These are phyloP conservation scores for Pantherophis guttatus DNA, from an alignment of 2,113 vertebrate genomes.

Conservation along the genomic window DNA sequence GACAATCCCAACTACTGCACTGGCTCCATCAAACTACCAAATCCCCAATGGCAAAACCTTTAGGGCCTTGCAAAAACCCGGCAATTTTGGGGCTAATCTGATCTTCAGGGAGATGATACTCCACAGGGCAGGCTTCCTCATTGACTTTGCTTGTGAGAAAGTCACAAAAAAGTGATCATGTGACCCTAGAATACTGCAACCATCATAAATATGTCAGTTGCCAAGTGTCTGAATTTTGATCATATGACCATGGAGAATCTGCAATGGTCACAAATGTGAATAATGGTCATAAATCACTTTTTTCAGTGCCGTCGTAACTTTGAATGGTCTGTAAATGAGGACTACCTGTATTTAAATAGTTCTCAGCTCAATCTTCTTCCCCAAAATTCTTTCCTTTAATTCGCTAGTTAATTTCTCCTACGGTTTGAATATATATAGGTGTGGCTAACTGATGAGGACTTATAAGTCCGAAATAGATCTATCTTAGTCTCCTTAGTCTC, in stretches of 20 bases:
- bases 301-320: no score
- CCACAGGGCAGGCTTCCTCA: neutral
- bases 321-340: no score
- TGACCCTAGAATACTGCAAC: neutral
- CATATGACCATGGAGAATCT: no score
- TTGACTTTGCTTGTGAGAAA: neutral
- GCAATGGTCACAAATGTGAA: no score
- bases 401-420: neutral
- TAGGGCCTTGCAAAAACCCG: neutral
- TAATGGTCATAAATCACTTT: no score
- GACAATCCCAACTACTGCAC: no score
- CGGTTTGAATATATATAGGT: neutral
- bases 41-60: neutral
- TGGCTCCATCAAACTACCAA: neutral
- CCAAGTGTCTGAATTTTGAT: no score
- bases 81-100: neutral
- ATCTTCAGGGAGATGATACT: neutral
- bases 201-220: no score
- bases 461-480: no score
- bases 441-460: no score
- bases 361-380: neutral
- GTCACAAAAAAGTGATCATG: neutral
- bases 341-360: neutral
- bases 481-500: no score
- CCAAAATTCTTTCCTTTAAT: neutral